Base-by-base conservation (phyloP, 2,113 vertebrate genomes). In the Eurystomus gularis region DNA sequence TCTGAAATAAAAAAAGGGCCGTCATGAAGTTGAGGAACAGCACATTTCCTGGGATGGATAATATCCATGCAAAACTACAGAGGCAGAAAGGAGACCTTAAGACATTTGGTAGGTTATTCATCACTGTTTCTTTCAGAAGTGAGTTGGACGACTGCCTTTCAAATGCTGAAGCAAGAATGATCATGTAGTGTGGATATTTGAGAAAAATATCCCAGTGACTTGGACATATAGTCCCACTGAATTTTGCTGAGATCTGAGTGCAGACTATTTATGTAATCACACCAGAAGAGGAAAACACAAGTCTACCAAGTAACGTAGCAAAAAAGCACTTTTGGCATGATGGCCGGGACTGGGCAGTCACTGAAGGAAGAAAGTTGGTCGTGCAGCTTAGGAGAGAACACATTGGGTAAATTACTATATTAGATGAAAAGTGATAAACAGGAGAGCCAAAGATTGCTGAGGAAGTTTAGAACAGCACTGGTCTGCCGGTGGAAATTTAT, bases 1-100 rank as follows among this genome's bases (percentile, higher is more conserved):
- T 89, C 89, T 61, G 73, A 95, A 96, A 95, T 79, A n/a, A 77
- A 96, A 95, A 97, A 95, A 35, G 84, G 86, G 33, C 70, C 1
- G 1, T 82, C 91, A 80, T 76, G 75, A 87, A 42, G 37, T 8
- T 94, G 88, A 85, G 66, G 89, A 96, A 82, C 70, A 85, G 70
- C 57, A 93, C 73, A 64, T 89, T 95, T 95, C 86, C 70, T 0
- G 0, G 57, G 52, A 65, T 91, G 81, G 77, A 61, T 96, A 81
- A 87, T 82, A 84, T 79, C 80, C 70, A 68, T 40, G 39, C n/a
- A 89, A 87, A 86, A 64, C 77, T 94, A 52, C 81, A 92, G 57
- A 89, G 89, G 93, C 73, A 94, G 39, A 95, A 89, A 87, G 52
- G 57, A 93, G 51, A 69, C 35, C 95, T 72, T 78, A 88, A 93